A percentile compares a stretch with the other conserved stretches of the same genome.
Conservation (phyloP, 2,888 invertebrate species). For the Neoitamus cyanurus region DNA sequence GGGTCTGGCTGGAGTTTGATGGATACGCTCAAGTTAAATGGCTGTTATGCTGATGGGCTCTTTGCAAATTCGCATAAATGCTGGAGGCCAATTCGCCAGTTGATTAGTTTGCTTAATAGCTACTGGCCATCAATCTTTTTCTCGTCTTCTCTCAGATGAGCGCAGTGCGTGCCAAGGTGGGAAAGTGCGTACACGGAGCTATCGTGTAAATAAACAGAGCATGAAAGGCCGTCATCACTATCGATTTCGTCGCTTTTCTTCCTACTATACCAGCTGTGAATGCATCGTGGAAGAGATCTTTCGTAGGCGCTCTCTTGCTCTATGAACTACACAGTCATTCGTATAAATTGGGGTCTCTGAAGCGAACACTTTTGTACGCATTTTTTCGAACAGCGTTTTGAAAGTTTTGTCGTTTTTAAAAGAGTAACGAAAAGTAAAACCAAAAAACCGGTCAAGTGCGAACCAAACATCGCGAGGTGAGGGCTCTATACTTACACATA, state of each 20-base stretch:
- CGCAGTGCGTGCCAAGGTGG: background rate
- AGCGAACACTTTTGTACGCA: background rate
- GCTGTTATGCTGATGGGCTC: background rate
- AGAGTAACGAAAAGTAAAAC: background rate
- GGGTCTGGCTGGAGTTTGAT: background rate
- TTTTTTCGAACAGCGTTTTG: background rate
- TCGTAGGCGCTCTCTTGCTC: background rate
- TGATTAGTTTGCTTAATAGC: background rate
- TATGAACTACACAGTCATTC: background rate
- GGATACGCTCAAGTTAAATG: background rate
- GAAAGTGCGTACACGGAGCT: background rate
- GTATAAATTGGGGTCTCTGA: background rate
- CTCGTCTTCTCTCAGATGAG: background rate
- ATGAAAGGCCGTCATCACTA: background rate
- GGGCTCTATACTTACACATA: too few relatives aligned
- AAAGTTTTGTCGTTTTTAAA: background rate
- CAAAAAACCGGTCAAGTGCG: background rate
- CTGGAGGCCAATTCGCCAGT: background rate
- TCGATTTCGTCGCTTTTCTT: background rate
- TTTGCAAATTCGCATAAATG: background rate
- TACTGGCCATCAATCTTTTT: conserved; percentile 9
- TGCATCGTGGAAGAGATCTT: background rate
- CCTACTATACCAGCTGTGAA: background rate
- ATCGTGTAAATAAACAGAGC: conserved; percentile 11
- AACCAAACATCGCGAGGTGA: background rate